These are phyloP conservation scores for Luperina nickerlii DNA, from an alignment of 2,888 invertebrate species.

Conservation along the genomic window DNA sequence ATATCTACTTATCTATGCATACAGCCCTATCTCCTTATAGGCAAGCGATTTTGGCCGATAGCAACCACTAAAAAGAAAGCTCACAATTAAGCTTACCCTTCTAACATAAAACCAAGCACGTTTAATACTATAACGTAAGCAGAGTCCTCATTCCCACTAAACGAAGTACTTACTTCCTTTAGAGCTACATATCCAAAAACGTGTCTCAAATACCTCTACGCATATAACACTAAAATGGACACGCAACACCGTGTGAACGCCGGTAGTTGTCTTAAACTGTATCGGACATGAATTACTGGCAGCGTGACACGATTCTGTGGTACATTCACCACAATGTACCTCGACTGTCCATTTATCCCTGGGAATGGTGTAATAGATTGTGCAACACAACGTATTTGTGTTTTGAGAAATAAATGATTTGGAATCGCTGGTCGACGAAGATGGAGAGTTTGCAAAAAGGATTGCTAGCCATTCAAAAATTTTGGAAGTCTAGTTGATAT, in stretches of 20 bases:
- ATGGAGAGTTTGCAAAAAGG: background rate
- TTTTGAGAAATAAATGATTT: slow-evolving; percentile 28
- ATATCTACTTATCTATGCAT: background rate
- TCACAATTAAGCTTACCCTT: background rate
- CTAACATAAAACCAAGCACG: background rate
- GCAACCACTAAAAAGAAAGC: background rate
- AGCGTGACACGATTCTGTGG: slow-evolving; percentile 47
- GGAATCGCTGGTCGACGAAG: background rate
- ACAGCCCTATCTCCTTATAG: background rate
- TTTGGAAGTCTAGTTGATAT: background rate
- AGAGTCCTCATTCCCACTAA: background rate
- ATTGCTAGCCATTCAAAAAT: background rate
- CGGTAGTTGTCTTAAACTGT: slow-evolving; percentile 42
- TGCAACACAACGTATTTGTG: slow-evolving; percentile 24
- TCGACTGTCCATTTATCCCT: slow-evolving; percentile 50
- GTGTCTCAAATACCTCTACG: slow-evolving; percentile 6
- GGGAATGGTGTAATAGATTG: slow-evolving; percentile 50
- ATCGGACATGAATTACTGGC: slow-evolving; percentile 47
- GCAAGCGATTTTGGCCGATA: background rate
- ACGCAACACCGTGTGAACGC: slow-evolving; percentile 61
- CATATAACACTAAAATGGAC: slow-evolving; percentile 28
- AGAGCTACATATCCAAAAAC: slow-evolving; percentile 1
- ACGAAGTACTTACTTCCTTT: background rate
- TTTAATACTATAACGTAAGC: background rate
- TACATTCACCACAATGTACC: slow-evolving; percentile 55